These are phyloP conservation scores for Elachura formosa DNA, from an alignment of 2,113 vertebrate genomes.

Conservation along the genomic window DNA sequence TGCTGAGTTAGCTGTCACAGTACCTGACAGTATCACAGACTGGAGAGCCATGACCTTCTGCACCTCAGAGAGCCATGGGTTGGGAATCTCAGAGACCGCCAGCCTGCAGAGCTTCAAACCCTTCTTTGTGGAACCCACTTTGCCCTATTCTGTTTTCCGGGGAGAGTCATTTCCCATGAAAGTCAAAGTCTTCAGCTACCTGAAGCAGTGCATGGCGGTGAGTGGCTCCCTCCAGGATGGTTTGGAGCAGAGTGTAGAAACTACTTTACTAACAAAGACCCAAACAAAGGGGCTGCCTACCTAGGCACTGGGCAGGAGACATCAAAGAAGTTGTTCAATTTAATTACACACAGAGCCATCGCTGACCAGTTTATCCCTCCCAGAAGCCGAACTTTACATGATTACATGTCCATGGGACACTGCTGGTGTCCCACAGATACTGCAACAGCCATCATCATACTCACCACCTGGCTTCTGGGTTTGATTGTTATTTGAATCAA, in stretches of 20 bases:
- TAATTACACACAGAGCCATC: not conserved
- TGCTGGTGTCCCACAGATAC: not conserved
- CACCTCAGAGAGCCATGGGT: conserved; percentile 70
- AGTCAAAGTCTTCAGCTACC: conserved; percentile 83
- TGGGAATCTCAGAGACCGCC: conserved; percentile 78
- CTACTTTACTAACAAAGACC: not conserved
- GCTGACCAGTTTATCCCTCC: not conserved
- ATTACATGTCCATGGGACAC: not conserved
- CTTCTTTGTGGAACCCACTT: conserved; percentile 83
- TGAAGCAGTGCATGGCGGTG: conserved; percentile 82
- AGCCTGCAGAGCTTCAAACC: conserved; percentile 81
- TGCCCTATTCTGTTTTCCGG: conserved; percentile 85
- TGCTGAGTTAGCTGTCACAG: conserved; percentile 63
- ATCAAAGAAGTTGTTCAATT: not conserved
- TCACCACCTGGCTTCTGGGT: not conserved
- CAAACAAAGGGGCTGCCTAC: not conserved
- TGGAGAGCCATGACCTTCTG: conserved; percentile 85
- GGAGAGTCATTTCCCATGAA: conserved; percentile 85
- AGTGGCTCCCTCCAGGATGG: not conserved
- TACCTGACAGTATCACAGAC: conserved; percentile 87
- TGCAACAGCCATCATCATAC: not conserved
- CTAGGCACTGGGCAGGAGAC: not conserved
- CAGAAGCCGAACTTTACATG: not conserved
- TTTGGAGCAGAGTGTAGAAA: not conserved
- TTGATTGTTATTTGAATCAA: not conserved